Conservation (phyloP, 2,888 invertebrate genomes). For the Physocephala rufipes region DNA sequence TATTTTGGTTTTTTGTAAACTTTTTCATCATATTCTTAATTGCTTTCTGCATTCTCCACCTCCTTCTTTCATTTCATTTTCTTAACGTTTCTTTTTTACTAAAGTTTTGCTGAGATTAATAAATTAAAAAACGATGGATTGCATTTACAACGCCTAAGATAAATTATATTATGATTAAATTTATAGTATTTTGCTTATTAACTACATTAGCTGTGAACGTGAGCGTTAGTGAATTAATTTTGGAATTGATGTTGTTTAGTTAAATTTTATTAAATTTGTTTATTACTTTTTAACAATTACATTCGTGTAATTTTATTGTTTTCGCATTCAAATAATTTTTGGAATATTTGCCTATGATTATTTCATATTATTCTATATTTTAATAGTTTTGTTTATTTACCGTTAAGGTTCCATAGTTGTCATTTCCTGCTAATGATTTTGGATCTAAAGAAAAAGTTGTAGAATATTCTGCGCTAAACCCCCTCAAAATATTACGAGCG, state of each 20-base stretch:
- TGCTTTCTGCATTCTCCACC: conserved; percentile 10
- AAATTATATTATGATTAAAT: conserved; percentile 17
- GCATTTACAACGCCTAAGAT: conserved; percentile 34
- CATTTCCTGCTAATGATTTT: not conserved
- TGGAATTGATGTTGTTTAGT: conserved; percentile 5
- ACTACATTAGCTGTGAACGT: conserved; percentile 29
- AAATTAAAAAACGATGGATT: conserved; percentile 25
- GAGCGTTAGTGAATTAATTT: conserved; percentile 25
- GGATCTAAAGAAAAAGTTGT: not conserved
- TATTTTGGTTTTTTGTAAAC: conserved; percentile 9
- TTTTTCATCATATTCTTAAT: conserved; percentile 10
- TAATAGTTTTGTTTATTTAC: not conserved
- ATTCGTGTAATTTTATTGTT: not conserved
- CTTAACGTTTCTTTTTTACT: conserved; percentile 19
- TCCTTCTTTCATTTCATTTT: conserved; percentile 24
- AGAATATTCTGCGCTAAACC: not conserved
- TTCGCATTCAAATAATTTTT: not conserved
- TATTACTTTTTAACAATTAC: not conserved
- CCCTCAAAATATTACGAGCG: too few species aligned
- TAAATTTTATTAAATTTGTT: not conserved
- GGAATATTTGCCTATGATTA: not conserved
- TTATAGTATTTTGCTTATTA: conserved; percentile 19
- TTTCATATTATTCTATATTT: not conserved
- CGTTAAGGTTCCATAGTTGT: not conserved
- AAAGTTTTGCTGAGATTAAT: conserved; percentile 16